Evolutionary conservation across 2,113 vertebrate genomes (phyloP).

Genomic region (Lipotes vexillifer): DNA sequence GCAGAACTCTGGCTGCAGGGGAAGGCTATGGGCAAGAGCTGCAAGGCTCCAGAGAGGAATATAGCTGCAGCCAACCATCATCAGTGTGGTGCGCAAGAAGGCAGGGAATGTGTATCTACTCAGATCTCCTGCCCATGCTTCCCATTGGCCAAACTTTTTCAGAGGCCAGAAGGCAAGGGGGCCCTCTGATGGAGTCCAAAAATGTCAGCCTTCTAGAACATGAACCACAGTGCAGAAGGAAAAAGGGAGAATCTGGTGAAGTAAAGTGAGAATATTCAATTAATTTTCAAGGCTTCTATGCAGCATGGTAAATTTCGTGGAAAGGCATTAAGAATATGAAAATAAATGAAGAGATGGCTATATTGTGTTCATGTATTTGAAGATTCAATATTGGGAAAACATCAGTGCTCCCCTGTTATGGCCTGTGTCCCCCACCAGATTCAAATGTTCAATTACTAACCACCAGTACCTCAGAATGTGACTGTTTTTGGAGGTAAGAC

Average conservation of each 20-base stretch:
- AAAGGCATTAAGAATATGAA: background rate
- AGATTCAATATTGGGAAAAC: background rate
- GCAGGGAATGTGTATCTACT: background rate
- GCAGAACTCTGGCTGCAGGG: background rate
- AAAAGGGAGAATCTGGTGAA: background rate
- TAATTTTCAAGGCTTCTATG: background rate
- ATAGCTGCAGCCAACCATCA: background rate
- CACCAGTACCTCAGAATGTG: background rate
- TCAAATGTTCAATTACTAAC: background rate
- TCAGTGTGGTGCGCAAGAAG: background rate
- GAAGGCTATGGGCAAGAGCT: background rate
- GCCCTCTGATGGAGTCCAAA: background rate
- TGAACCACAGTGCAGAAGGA: background rate
- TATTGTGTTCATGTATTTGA: background rate
- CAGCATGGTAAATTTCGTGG: background rate
- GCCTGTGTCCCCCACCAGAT: background rate
- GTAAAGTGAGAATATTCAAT: background rate
- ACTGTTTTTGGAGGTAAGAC: background rate
- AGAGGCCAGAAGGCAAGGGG: background rate
- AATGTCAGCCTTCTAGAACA: background rate
- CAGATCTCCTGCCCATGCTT: background rate
- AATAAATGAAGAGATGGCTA: background rate
- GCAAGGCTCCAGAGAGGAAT: background rate
- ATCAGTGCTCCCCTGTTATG: background rate
- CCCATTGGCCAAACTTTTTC: background rate